Conservation (phyloP, 2,888 invertebrate species). For the Lithodes maja region DNA sequence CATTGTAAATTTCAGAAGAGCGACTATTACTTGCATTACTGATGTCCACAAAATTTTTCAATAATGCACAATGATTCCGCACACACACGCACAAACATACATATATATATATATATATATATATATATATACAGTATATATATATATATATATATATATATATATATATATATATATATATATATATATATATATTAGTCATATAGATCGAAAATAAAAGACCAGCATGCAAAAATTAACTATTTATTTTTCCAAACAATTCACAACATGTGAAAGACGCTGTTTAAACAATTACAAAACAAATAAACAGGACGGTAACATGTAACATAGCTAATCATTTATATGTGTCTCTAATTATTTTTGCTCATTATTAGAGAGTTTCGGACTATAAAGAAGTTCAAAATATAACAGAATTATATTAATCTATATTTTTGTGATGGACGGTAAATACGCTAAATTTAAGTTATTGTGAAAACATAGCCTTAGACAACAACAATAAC, state of each 20-base stretch:
- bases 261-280: conserved; percentile 35
- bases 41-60: too few relatives aligned
- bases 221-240: conserved; percentile 38
- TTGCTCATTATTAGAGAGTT: background rate
- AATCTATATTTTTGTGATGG: background rate
- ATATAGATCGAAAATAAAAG: background rate
- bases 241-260: conserved; percentile 44
- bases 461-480: background rate
- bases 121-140: background rate
- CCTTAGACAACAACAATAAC: background rate
- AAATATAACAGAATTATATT: background rate
- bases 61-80: too few relatives aligned
- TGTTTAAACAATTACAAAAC: background rate
- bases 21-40: too few relatives aligned
- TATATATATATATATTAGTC: background rate
- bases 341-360: too few relatives aligned
- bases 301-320: background rate
- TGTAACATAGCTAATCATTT: too few relatives aligned
- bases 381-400: background rate
- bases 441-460: background rate
- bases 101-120: background rate
- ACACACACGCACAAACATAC: too few relatives aligned
- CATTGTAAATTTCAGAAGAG: too few relatives aligned
- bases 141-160: background rate
- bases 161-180: too few relatives aligned